Evolutionary conservation across 2,797 vertebrate species (phyloP).

Genomic region (Nothura maculosa): DNA sequence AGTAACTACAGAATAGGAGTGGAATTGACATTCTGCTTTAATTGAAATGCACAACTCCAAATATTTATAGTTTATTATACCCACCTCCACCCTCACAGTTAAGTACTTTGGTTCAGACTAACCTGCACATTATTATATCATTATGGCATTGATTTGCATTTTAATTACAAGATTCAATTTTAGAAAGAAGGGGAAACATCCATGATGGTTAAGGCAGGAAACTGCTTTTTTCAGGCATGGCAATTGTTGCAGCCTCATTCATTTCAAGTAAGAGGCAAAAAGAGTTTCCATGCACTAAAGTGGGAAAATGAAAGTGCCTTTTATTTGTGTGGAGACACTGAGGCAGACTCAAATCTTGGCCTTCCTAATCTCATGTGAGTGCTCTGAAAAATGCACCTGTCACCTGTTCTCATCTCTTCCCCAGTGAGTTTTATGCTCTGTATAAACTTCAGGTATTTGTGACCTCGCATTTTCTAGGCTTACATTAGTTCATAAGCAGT

Average conservation of each 20-base stretch:
- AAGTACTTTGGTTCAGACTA: background rate
- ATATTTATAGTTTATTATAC: conserved; percentile 13
- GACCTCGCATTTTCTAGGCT: background rate
- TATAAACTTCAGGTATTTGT: background rate
- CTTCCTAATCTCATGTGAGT: background rate
- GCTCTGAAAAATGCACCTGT: background rate
- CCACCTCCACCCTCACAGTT: background rate
- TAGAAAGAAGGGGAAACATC: background rate
- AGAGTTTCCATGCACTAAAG: background rate
- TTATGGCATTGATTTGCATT: conserved; percentile 10
- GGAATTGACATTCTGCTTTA: background rate
- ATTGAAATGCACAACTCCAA: background rate
- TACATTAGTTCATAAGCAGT: background rate
- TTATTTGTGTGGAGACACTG: background rate
- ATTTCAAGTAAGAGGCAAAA: background rate
- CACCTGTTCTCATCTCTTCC: background rate
- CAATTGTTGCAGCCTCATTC: background rate
- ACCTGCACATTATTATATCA: background rate
- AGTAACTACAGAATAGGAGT: background rate
- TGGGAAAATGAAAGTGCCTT: background rate
- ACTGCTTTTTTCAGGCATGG: background rate
- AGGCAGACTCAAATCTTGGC: background rate
- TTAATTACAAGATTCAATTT: background rate
- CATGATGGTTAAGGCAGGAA: background rate
- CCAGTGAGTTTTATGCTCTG: background rate